Percentiles rank a stretch among this genome's conserved stretches.
These are phyloP conservation scores for Lobophora halterata DNA, from an alignment of 2,888 invertebrate species.

Conservation along the genomic window DNA sequence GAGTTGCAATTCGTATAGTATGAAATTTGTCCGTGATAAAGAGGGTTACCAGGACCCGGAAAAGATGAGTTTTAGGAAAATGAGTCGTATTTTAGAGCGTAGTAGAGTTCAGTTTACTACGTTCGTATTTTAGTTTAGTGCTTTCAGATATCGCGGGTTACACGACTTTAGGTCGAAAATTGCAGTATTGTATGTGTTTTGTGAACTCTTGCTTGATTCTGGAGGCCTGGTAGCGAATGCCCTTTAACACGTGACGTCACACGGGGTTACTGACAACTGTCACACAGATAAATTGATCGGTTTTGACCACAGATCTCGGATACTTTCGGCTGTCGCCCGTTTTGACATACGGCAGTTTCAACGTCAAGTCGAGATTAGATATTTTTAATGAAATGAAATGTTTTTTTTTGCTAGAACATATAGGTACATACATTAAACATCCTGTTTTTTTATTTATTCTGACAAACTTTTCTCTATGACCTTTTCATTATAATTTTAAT, in stretches of 20 bases:
- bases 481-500: too few species aligned
- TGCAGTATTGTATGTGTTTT: constrained; percentile 15
- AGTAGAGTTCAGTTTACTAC: constrained; percentile 1
- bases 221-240: constrained; percentile 56
- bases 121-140: constrained; percentile 9
- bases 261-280: constrained; percentile 22
- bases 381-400: too few species aligned
- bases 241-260: constrained; percentile 73
- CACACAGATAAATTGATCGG: too few species aligned
- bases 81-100: neutral
- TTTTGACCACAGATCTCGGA: too few species aligned
- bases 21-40: neutral
- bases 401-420: too few species aligned
- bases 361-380: too few species aligned
- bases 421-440: too few species aligned
- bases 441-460: too few species aligned
- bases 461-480: too few species aligned
- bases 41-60: constrained; percentile 2
- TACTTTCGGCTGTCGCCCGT: too few species aligned
- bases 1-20: constrained; percentile 4
- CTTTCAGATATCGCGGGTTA: constrained; percentile 3
- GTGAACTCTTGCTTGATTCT: constrained; percentile 40
- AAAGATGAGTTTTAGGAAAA: neutral
- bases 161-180: constrained; percentile 23
- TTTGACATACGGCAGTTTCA: too few species aligned